phyloP scores from a whole-genome alignment of 2,888 invertebrate genomes.

The Troilus luridus region DNA sequence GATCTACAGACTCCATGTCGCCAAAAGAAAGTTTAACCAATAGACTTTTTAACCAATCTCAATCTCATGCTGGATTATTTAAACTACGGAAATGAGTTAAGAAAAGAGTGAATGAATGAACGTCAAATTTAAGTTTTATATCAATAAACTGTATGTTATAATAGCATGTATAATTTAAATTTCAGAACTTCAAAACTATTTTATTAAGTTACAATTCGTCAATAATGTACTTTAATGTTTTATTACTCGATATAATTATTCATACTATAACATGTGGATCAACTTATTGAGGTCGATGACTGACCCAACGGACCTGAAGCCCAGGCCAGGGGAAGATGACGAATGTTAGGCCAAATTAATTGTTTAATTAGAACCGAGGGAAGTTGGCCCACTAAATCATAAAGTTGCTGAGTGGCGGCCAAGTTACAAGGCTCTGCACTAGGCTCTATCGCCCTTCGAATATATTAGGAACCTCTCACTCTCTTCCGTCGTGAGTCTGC shows the following conservation, averaged over 20 bases:
- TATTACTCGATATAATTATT: not conserved
- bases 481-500: not conserved
- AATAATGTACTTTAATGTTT: not conserved
- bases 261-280: not conserved
- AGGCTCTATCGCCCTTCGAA: not conserved
- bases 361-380: constrained; percentile 22
- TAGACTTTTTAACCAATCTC: no score
- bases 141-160: no score
- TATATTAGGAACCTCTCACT: not conserved
- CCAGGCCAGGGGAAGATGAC: not conserved
- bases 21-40: no score
- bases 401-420: not conserved
- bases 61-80: no score
- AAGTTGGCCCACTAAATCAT: constrained; percentile 22
- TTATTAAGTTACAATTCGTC: no score
- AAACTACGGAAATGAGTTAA: no score
- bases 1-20: no score
- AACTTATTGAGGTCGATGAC: not conserved
- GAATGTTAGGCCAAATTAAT: constrained; percentile 38
- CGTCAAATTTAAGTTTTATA: no score
- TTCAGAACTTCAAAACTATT: no score
- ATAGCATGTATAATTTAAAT: no score
- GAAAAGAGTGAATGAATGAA: no score
- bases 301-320: not conserved
- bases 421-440: constrained; percentile 36